Evolutionary conservation across 2,797 vertebrate species (phyloP).

Genomic region (Adelosebastes latens): DNA sequence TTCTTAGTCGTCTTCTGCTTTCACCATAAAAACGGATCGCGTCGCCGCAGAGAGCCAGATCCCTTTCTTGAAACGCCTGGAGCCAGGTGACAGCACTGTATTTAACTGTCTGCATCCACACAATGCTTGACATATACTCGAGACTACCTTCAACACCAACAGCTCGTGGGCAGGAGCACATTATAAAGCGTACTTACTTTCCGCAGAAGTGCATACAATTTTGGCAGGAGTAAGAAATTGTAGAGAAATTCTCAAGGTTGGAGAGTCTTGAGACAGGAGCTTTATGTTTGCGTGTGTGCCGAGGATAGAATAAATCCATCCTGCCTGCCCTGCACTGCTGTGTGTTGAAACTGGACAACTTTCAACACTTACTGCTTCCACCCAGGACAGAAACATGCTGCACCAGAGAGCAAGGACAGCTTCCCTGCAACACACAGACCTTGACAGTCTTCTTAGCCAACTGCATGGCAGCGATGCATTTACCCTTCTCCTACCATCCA

Average conservation of each 20-base stretch:
- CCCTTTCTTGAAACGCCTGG: constrained; percentile 19
- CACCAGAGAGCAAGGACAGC: constrained; percentile 26
- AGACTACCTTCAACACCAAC: constrained; percentile 22
- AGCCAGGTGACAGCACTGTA: constrained; percentile 37
- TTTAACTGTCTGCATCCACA: constrained; percentile 31
- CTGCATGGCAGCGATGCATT: constrained; percentile 52
- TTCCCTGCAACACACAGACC: constrained; percentile 15
- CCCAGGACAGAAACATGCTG: constrained; percentile 46
- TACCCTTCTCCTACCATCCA: constrained; percentile 25
- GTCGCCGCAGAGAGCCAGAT: constrained; percentile 25
- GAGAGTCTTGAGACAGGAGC: constrained; percentile 19
- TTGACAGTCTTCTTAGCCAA: constrained; percentile 29
- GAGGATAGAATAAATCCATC: constrained; percentile 11
- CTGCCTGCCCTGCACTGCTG: constrained; percentile 10
- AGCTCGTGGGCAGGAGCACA: constrained; percentile 28
- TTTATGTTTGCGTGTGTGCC: constrained; percentile 17
- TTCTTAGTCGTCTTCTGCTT: constrained; percentile 48
- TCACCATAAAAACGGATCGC: constrained; percentile 23
- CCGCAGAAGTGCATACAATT: constrained; percentile 20
- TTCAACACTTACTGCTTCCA: constrained; percentile 57
- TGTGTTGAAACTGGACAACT: constrained; percentile 23
- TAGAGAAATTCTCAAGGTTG: constrained; percentile 1
- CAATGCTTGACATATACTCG: constrained; percentile 12
- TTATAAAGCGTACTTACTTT: constrained; percentile 7
- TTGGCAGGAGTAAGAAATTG: not conserved